Conservation (phyloP, 2,797 vertebrate genomes). For the Vireo griseus region DNA sequence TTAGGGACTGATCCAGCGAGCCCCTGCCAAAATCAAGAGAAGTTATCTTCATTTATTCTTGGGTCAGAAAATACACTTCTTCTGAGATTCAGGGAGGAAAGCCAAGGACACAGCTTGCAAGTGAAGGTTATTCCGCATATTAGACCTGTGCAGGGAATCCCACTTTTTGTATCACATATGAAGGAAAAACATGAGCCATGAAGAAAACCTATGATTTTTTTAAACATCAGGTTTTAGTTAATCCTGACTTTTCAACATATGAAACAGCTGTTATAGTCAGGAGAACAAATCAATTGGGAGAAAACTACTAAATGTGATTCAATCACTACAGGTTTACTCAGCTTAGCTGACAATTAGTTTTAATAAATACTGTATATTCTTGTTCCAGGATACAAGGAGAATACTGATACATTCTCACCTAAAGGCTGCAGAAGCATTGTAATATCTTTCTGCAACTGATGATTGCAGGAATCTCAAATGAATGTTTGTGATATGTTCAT, state of each 20-base stretch:
- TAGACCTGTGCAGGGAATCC: slow-evolving; percentile 2
- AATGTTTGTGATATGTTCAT: background rate
- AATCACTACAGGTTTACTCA: background rate
- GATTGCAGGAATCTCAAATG: background rate
- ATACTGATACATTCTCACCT: background rate
- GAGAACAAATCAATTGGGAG: background rate
- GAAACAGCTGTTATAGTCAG: background rate
- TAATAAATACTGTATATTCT: background rate
- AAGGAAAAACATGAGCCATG: background rate
- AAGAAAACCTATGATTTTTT: background rate
- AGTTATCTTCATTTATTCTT: background rate
- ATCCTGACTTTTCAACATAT: background rate
- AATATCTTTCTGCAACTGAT: background rate
- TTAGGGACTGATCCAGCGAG: slow-evolving; percentile 91
- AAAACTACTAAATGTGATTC: background rate
- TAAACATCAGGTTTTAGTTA: background rate
- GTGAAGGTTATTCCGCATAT: background rate
- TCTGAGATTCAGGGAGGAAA: background rate
- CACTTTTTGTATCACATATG: background rate
- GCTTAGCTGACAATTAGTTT: background rate
- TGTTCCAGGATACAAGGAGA: background rate
- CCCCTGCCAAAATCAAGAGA: slow-evolving; percentile 76
- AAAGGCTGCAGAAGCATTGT: background rate
- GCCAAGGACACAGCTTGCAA: background rate
- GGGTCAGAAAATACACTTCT: background rate